Percentiles rank a stretch among this genome's conserved stretches.
phyloP scores from a whole-genome alignment of 2,888 invertebrate species.

The Lydus trimaculatus region DNA sequence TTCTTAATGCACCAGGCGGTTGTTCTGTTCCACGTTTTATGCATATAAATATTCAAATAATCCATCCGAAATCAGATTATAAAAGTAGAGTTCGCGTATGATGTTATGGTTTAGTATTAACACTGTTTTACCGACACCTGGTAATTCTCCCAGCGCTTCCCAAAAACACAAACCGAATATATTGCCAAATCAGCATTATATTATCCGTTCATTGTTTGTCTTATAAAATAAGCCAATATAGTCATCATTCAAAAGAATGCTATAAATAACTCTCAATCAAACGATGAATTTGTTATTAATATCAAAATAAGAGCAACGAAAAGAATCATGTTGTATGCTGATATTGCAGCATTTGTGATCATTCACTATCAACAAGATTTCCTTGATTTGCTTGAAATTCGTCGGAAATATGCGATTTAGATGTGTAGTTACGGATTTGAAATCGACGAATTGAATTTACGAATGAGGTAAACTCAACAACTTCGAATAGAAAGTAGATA shows the following conservation, averaged over 20 bases:
- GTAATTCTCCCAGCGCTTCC: conserved; percentile 46
- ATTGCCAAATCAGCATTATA: conserved; percentile 2
- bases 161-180: conserved; percentile 10
- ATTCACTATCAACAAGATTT: not conserved
- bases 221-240: conserved; percentile 29
- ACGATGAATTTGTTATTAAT: not conserved
- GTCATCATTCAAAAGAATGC: not conserved
- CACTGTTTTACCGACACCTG: conserved; percentile 49
- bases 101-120: conserved; percentile 60
- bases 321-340: not conserved
- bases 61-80: conserved; percentile 59
- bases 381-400: not conserved
- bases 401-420: conserved; percentile 30
- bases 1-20: conserved; percentile 58
- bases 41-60: conserved; percentile 62
- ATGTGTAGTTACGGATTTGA: conserved; percentile 32
- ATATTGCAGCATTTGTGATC: not conserved
- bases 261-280: not conserved
- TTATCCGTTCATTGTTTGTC: conserved; percentile 32
- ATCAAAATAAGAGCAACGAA: not conserved
- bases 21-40: conserved; percentile 52
- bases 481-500: conserved; percentile 35
- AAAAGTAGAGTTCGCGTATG: conserved; percentile 59
- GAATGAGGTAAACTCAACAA: conserved; percentile 41
- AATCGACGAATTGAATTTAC: conserved; percentile 41